Evolutionary conservation across 2,113 vertebrate genomes (phyloP).

Genomic region (Cisticola juncidis): DNA sequence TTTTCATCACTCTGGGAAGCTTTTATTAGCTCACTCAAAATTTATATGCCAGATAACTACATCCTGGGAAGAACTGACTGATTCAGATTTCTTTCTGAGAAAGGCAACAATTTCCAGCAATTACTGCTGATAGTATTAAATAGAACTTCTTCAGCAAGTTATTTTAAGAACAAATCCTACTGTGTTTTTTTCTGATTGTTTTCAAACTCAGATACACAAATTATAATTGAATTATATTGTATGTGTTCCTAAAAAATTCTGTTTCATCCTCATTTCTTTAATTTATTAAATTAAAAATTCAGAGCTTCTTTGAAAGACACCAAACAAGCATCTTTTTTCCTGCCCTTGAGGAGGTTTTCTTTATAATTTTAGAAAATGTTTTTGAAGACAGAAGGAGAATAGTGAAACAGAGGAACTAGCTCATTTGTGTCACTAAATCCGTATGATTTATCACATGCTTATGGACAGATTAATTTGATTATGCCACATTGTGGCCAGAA

Average conservation of each 20-base stretch:
- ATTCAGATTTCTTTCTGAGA: not conserved
- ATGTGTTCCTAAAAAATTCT: not conserved
- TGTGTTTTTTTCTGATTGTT: not conserved
- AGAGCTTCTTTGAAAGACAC: not conserved
- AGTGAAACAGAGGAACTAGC: not conserved
- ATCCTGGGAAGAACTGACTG: not conserved
- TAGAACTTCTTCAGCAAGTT: not conserved
- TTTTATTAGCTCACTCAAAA: not conserved
- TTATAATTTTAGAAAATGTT: not conserved
- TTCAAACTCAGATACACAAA: not conserved
- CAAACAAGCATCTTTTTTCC: not conserved
- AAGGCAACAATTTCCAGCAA: not conserved
- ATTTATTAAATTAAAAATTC: not conserved
- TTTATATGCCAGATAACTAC: not conserved
- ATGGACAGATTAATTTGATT: not conserved
- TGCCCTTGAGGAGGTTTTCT: not conserved
- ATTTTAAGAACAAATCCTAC: not conserved
- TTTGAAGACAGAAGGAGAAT: not conserved
- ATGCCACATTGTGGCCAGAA: not conserved
- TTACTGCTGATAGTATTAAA: not conserved
- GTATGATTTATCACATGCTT: not conserved
- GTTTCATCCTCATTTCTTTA: not conserved
- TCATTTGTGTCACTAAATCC: not conserved
- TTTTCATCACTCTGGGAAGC: not conserved
- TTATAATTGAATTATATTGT: not conserved